Percentiles rank a stretch among this genome's conserved stretches.
phyloP scores from a whole-genome alignment of 2,797 vertebrate species.

The Cirrhinus molitorella region DNA sequence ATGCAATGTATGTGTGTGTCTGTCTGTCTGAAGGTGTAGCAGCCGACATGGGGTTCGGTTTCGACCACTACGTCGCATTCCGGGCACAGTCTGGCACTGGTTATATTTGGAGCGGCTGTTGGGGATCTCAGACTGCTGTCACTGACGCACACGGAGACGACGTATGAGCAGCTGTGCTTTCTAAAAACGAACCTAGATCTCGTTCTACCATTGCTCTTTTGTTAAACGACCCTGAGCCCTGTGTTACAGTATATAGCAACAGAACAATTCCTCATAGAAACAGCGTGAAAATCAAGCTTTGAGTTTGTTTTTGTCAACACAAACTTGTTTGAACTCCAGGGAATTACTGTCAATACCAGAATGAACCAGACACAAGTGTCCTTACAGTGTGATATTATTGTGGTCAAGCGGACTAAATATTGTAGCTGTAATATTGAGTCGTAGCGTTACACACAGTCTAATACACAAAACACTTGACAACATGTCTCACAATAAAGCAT shows the following conservation, averaged over 20 bases:
- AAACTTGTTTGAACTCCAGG: neutral
- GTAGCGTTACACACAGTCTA: neutral
- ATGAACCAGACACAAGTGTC: neutral
- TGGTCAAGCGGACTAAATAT: neutral
- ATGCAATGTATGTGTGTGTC: neutral
- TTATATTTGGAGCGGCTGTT: slow-evolving; percentile 80
- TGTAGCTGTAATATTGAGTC: slow-evolving; percentile 6
- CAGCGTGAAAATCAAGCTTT: neutral
- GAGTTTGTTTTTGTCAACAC: neutral
- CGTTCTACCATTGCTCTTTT: neutral
- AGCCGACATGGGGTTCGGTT: slow-evolving; percentile 1
- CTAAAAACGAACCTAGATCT: slow-evolving; percentile 55
- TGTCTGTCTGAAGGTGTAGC: neutral
- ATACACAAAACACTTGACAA: slow-evolving; percentile 2
- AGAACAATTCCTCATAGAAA: neutral
- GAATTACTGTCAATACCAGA: neutral
- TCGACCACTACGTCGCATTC: slow-evolving; percentile 48
- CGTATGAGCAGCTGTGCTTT: slow-evolving; percentile 56
- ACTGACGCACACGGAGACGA: slow-evolving; percentile 55
- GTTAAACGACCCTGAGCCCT: neutral
- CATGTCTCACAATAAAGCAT: neutral
- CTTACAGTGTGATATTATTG: neutral
- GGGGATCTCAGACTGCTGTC: slow-evolving; percentile 74
- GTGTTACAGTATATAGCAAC: neutral
- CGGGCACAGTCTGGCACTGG: slow-evolving; percentile 65